Percentiles rank a stretch among this genome's conserved stretches.
phyloP scores from a whole-genome alignment of 2,888 invertebrate genomes.

The Liopterus haemorrhoidalis region DNA sequence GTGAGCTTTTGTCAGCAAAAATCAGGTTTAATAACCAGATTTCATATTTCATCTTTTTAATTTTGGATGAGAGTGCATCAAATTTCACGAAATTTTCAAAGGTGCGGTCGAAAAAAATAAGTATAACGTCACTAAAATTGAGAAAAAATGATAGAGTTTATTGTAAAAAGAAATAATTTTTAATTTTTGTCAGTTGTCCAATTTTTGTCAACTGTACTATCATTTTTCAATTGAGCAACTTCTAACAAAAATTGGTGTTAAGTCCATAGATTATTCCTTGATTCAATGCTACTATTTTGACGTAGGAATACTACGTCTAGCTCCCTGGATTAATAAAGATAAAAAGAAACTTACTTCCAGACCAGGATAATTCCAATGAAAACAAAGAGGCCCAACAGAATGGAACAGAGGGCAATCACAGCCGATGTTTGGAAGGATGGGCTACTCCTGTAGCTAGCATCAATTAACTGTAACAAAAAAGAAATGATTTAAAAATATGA shows the following conservation, averaged over 20 bases:
- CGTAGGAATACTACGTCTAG: too few relatives aligned
- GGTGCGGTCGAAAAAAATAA: background rate
- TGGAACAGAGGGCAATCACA: slow-evolving; percentile 75
- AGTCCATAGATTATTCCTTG: slow-evolving; percentile 6
- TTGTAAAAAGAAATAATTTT: too few relatives aligned
- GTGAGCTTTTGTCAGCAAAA: too few relatives aligned
- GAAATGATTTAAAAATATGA: slow-evolving; percentile 25
- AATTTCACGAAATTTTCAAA: background rate
- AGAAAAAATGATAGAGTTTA: too few relatives aligned
- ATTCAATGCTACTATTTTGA: background rate
- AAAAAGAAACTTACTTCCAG: slow-evolving; percentile 74
- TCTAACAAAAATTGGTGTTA: slow-evolving; percentile 10
- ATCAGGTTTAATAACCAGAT: background rate
- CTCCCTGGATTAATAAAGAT: background rate
- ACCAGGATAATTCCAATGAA: slow-evolving; percentile 75
- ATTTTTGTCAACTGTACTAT: background rate
- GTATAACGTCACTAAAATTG: background rate
- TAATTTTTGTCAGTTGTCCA: too few relatives aligned
- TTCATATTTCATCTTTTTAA: background rate
- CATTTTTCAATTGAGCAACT: slow-evolving; percentile 8
- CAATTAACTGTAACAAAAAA: slow-evolving; percentile 69
- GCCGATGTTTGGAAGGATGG: slow-evolving; percentile 80
- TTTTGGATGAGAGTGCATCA: background rate
- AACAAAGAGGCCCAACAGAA: slow-evolving; percentile 69
- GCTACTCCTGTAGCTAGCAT: slow-evolving; percentile 80